Evolutionary conservation across 2,113 vertebrate genomes (phyloP), one percentile per base, ranked within the genome.

Genomic region (Chlorocebus sabaeus): DNA sequence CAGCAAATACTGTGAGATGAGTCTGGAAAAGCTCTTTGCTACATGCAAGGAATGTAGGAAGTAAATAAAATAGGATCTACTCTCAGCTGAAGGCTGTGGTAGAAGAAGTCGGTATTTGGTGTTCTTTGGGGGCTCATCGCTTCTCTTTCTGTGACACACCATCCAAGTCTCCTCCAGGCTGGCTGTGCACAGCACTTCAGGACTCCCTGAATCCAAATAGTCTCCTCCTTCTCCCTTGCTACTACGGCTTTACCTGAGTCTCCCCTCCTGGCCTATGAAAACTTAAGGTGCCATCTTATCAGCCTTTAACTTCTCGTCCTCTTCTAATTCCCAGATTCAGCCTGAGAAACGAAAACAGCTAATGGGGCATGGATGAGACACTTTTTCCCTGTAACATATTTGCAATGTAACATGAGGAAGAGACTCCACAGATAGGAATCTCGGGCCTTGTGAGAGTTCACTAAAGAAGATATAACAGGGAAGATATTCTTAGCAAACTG

Each of bases 221-320:
- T 45, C 76, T 9, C 38, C 68, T n/a, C 57, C 32, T 38, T 20
- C 16, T 16, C 18, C n/a, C 13, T 23, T 17, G 3, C 25, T 0
- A 0, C 25, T 0, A 0, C 40, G 27, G 9, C 20, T 43, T 52
- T 10, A 22, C 52, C 35, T 4, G 5, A 3, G 0, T 25, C 18
- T 18, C 25, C 59, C 4, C 10, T 13, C 40, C 43, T n/a, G 45
- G 82, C 16, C 35, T 67, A 3, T 3, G 27, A 76, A 75, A 13
- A 5, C 10, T 30, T n/a, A n/a, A 0, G 9, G 45, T 10, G 17
- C 32, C 84, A 5, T 40, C 30, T 72, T 64, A 32, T 50, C 81
- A 43, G 8, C 7, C 16, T 22, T 38, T 30, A 18, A 8, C 48
- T 45, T 22, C 5, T 30, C 16, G 25, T 23, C 4, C 45, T 81